These are phyloP conservation scores for Lycophotia porphyrea DNA, from an alignment of 2,888 invertebrate species.

Conservation along the genomic window DNA sequence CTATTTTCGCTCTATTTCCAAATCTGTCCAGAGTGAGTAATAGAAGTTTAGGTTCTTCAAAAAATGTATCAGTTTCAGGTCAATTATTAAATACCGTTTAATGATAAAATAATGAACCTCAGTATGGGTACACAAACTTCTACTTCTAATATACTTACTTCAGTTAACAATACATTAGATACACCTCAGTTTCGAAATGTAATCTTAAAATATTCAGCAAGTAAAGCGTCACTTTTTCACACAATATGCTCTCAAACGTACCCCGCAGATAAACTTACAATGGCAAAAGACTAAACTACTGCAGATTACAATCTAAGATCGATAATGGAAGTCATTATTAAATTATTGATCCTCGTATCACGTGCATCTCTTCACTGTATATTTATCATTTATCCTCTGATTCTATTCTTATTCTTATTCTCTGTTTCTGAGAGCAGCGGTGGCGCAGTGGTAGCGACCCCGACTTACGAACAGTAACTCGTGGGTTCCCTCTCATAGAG, in stretches of 20 bases:
- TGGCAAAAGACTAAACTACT: not conserved
- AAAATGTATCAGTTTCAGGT: not conserved
- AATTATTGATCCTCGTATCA: not conserved
- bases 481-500: too few species aligned
- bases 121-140: not conserved
- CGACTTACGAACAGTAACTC: too few species aligned
- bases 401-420: too few species aligned
- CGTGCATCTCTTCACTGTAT: not conserved
- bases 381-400: not conserved
- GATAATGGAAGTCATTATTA: not conserved
- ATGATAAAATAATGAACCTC: not conserved
- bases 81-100: not conserved
- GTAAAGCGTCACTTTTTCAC: not conserved
- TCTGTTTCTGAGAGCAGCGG: too few species aligned
- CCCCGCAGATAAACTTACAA: not conserved
- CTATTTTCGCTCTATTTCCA: not conserved
- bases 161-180: not conserved
- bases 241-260: not conserved
- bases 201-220: not conserved
- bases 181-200: not conserved
- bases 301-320: not conserved
- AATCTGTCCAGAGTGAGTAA: not conserved
- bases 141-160: not conserved
- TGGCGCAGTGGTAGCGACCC: too few species aligned
- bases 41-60: not conserved